A percentile compares a stretch with the other conserved stretches of the same genome.
These are phyloP conservation scores for Margaritifera margaritifera DNA, from an alignment of 2,888 invertebrate species.

Conservation along the genomic window DNA sequence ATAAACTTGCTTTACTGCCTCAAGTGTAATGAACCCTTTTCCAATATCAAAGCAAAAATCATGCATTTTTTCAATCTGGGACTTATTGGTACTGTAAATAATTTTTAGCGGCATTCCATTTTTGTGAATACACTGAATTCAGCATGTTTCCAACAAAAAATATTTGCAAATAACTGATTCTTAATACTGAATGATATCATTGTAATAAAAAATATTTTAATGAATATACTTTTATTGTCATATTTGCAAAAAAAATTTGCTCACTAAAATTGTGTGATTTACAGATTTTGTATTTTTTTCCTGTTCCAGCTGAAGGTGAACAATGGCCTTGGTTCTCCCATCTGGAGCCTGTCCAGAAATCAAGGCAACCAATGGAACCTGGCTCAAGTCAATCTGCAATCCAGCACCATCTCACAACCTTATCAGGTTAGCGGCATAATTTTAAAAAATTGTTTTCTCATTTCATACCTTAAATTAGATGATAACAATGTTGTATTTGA, in stretches of 20 bases:
- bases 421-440: conserved; percentile 40
- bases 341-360: conserved; percentile 56
- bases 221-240: too few species aligned
- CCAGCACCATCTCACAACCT: conserved; percentile 23
- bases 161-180: too few species aligned
- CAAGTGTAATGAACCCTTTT: too few species aligned
- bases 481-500: not conserved
- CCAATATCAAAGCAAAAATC: too few species aligned
- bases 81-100: too few species aligned
- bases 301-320: conserved; percentile 44
- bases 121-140: too few species aligned
- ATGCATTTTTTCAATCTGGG: too few species aligned
- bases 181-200: too few species aligned
- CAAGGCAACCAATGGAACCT: conserved; percentile 65
- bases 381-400: conserved; percentile 47
- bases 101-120: too few species aligned
- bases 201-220: too few species aligned
- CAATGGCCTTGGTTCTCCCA: conserved; percentile 35
- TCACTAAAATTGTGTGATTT: not conserved
- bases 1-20: too few species aligned
- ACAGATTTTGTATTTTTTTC: not conserved
- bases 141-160: too few species aligned
- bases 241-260: not conserved
- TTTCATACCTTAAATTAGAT: not conserved
- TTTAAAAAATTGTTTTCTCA: not conserved